Percentiles rank a stretch among this genome's conserved stretches.
phyloP scores from a whole-genome alignment of 2,888 invertebrate species.

The Bimastos eiseni region DNA sequence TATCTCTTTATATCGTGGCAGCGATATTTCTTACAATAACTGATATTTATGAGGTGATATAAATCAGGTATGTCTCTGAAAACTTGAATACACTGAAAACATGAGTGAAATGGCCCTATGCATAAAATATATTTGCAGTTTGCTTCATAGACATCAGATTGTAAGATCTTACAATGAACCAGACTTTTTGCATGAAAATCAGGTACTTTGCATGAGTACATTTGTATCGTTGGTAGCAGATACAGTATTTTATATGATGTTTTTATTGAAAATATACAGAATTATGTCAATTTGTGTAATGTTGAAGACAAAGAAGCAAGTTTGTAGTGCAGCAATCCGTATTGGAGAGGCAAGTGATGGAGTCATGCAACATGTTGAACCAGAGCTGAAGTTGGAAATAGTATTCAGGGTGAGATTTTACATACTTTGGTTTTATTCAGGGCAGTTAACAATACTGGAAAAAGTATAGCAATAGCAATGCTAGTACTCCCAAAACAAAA shows the following conservation, averaged over 20 bases:
- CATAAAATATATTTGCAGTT: background rate
- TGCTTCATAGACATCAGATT: background rate
- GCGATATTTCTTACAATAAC: too few species aligned
- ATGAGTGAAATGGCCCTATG: background rate
- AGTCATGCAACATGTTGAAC: conserved; percentile 75
- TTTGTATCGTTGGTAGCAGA: background rate
- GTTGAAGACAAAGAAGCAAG: conserved; percentile 81
- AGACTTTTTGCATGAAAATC: background rate
- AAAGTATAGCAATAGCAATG: too few species aligned
- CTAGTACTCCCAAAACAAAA: too few species aligned
- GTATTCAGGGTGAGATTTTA: background rate
- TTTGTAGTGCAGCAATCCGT: conserved; percentile 88
- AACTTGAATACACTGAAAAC: too few species aligned
- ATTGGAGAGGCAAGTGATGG: conserved; percentile 93
- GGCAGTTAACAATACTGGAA: too few species aligned
- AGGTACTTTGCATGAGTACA: background rate
- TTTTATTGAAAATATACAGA: background rate
- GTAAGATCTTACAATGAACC: background rate
- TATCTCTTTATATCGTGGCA: too few species aligned
- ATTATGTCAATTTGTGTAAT: background rate
- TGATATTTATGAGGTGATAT: too few species aligned
- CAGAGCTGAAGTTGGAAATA: conserved; percentile 68
- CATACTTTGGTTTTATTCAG: background rate
- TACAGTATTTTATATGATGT: background rate
- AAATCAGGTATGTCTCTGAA: too few species aligned